phyloP scores from a whole-genome alignment of 2,113 vertebrate genomes.

The Mirza zaza region DNA sequence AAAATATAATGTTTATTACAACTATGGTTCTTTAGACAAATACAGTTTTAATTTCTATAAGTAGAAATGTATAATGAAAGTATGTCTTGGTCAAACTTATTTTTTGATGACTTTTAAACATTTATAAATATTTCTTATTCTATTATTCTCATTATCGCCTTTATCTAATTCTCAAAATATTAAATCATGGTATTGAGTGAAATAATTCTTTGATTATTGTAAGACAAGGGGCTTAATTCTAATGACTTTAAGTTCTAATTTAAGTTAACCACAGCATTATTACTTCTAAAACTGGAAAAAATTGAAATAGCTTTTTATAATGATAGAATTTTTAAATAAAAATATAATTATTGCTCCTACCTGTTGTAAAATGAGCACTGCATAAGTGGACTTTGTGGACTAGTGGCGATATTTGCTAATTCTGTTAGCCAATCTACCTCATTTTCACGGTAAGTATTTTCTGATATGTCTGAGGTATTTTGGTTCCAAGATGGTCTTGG shows the following conservation, averaged over 20 bases:
- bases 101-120: conserved; percentile 28
- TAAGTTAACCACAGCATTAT: not conserved
- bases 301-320: not conserved
- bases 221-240: not conserved
- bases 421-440: conserved; percentile 97
- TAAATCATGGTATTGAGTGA: not conserved
- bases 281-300: conserved; percentile 4
- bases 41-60: conserved; percentile 24
- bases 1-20: conserved; percentile 20
- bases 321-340: not conserved
- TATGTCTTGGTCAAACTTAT: not conserved
- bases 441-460: conserved; percentile 85
- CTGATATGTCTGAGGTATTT: conserved; percentile 86
- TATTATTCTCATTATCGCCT: not conserved
- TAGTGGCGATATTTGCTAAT: conserved; percentile 97
- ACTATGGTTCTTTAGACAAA: not conserved
- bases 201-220: not conserved
- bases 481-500: conserved; percentile 86
- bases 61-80: not conserved
- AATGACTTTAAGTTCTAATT: conserved; percentile 6
- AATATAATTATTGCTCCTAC: conserved; percentile 77
- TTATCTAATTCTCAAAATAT: conserved; percentile 11
- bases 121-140: conserved; percentile 27
- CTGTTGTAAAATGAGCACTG: conserved; percentile 94
- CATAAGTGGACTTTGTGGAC: conserved; percentile 96